A percentile compares a stretch with the other conserved stretches of the same genome.
These are phyloP conservation scores for Ormia ochracea DNA, from an alignment of 2,888 invertebrate species.

Conservation along the genomic window DNA sequence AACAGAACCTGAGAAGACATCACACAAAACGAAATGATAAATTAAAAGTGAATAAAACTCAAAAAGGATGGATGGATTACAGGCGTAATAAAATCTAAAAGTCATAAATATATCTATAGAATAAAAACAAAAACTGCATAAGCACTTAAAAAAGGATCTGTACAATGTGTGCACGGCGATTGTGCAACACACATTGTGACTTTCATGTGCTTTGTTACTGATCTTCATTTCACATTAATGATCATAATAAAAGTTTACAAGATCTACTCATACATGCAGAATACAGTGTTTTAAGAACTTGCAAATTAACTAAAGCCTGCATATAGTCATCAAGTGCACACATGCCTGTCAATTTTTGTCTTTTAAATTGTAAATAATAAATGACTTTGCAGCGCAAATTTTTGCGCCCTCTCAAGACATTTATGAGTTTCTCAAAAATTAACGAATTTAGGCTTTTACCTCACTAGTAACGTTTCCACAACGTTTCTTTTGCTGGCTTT, in stretches of 20 bases:
- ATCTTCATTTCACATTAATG: slow-evolving; percentile 50
- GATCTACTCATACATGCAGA: slow-evolving; percentile 32
- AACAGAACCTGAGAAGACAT: slow-evolving; percentile 41
- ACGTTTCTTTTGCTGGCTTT: neutral
- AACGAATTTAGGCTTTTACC: slow-evolving; percentile 13
- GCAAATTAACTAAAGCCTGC: neutral
- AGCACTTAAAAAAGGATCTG: slow-evolving; percentile 39
- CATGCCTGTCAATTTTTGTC: slow-evolving; percentile 28
- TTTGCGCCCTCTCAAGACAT: slow-evolving; percentile 13
- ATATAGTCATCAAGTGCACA: slow-evolving; percentile 55
- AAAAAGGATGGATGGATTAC: neutral
- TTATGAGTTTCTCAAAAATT: slow-evolving; percentile 20
- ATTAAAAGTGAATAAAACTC: slow-evolving; percentile 55
- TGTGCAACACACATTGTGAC: slow-evolving; percentile 51
- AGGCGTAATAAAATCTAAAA: slow-evolving; percentile 26
- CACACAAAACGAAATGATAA: slow-evolving; percentile 47
- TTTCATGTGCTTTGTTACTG: slow-evolving; percentile 29
- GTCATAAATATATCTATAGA: slow-evolving; percentile 19
- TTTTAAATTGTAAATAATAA: slow-evolving; percentile 53
- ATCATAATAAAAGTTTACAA: slow-evolving; percentile 50
- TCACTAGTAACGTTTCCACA: neutral
- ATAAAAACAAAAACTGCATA: neutral
- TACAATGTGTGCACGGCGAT: neutral
- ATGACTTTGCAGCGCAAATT: slow-evolving; percentile 43
- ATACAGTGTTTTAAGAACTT: slow-evolving; percentile 5